These are phyloP conservation scores for Montipora sp. DNA, from an alignment of 64 coral and sea anemone genomes.

Conservation along the genomic window DNA sequence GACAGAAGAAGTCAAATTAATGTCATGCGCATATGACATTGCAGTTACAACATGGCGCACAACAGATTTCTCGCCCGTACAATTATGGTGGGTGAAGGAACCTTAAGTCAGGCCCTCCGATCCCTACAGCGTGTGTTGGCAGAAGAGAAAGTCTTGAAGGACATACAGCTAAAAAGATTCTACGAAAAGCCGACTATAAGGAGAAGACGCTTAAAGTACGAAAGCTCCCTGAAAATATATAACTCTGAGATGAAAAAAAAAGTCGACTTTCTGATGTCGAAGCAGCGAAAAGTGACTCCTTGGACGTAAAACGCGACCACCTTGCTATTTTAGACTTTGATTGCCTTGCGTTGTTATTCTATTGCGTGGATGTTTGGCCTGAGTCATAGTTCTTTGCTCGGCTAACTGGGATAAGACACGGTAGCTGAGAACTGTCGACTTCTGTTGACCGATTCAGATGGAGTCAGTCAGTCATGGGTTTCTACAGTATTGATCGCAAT, in stretches of 20 bases:
- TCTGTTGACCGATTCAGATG: too few species aligned
- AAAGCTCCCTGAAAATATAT: slow-evolving; percentile 85
- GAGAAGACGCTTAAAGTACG: slow-evolving; percentile 93
- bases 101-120: slow-evolving; percentile 63
- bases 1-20: not conserved
- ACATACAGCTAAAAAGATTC: slow-evolving; percentile 81
- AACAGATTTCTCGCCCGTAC: slow-evolving; percentile 88
- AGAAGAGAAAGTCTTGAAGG: slow-evolving; percentile 84
- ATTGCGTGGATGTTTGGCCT: not conserved
- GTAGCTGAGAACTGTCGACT: too few species aligned
- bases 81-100: slow-evolving; percentile 77
- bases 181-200: slow-evolving; percentile 99
- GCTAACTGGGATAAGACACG: not conserved
- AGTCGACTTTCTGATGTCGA: slow-evolving; percentile 88
- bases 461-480: too few species aligned
- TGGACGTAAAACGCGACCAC: slow-evolving; percentile 62
- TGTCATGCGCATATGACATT: not conserved
- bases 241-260: slow-evolving; percentile 93
- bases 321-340: not conserved
- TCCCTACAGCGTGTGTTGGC: slow-evolving; percentile 72
- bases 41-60: slow-evolving; percentile 89
- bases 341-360: not conserved
- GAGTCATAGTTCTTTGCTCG: not conserved
- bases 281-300: slow-evolving; percentile 94
- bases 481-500: too few species aligned